phyloP scores from a whole-genome alignment of 92 coral and sea anemone genomes.

The Isaurus tuberculatus region DNA sequence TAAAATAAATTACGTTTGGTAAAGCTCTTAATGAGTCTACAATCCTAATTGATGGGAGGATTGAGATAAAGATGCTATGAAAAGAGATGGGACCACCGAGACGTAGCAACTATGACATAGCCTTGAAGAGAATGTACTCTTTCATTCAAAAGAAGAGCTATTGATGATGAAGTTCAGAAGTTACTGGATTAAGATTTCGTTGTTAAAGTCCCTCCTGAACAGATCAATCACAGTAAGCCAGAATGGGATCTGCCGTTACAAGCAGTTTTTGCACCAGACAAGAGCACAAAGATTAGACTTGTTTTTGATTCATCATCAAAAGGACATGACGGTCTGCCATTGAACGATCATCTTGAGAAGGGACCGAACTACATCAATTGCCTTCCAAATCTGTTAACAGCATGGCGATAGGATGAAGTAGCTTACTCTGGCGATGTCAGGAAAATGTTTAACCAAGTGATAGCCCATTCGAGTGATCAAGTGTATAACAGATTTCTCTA shows the following conservation, averaged over 20 bases:
- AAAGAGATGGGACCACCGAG: conserved; percentile 68
- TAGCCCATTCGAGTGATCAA: conserved; percentile 72
- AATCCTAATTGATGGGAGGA: conserved; percentile 55
- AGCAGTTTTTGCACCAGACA: conserved; percentile 51
- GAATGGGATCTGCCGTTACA: conserved; percentile 50
- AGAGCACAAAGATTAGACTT: conserved; percentile 50
- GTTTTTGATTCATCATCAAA: conserved; percentile 67
- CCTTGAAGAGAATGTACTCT: conserved; percentile 64
- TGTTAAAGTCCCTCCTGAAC: conserved; percentile 41
- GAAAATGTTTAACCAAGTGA: conserved; percentile 70
- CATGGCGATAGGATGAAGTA: conserved; percentile 72
- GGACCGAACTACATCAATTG: conserved; percentile 67
- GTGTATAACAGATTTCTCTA: conserved; percentile 73
- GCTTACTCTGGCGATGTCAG: conserved; percentile 63
- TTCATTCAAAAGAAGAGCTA: conserved; percentile 58
- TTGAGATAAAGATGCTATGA: conserved; percentile 70
- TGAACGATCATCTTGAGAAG: conserved; percentile 67
- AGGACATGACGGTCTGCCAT: conserved; percentile 51
- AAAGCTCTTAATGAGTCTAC: conserved; percentile 69
- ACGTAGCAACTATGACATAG: conserved; percentile 67
- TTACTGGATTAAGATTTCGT: conserved; percentile 65
- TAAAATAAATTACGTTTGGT: conserved; percentile 65
- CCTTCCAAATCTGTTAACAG: conserved; percentile 56
- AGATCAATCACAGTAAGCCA: conserved; percentile 31
- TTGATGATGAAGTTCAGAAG: conserved; percentile 63